Conservation (phyloP, 1,140 invertebrate species). For the Lordiphosa mommai region DNA sequence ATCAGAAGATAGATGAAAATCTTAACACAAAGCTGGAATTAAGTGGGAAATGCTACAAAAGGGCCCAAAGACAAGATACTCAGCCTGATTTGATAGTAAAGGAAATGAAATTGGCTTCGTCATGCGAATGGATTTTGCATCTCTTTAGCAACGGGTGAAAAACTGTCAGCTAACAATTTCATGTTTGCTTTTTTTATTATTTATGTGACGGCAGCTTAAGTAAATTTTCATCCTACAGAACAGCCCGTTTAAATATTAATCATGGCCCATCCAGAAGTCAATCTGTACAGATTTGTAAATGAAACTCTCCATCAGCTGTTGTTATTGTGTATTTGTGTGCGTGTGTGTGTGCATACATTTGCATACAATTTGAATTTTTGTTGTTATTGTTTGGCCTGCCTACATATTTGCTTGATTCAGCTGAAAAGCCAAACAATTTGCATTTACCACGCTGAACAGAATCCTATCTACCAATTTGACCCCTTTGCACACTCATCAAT, state of each 20-base stretch:
- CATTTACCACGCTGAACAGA: constrained; percentile 18
- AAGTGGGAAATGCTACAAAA: neutral
- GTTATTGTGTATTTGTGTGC: constrained; percentile 5
- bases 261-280: constrained; percentile 22
- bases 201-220: too few species aligned
- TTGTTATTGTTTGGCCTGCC: constrained; percentile 25
- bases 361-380: constrained; percentile 35
- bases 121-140: too few species aligned
- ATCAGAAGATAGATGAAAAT: constrained; percentile 15
- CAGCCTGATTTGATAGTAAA: too few species aligned
- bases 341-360: constrained; percentile 53
- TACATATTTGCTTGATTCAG: constrained; percentile 45
- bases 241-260: constrained; percentile 19
- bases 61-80: too few species aligned
- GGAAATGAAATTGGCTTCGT: too few species aligned
- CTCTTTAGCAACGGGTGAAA: too few species aligned
- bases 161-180: too few species aligned
- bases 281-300: constrained; percentile 15
- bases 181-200: too few species aligned
- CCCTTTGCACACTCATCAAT: constrained; percentile 17
- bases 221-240: too few species aligned
- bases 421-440: constrained; percentile 38
- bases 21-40: constrained; percentile 26
- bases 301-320: constrained; percentile 30
- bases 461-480: neutral